Conservation (phyloP, 2,888 invertebrate species). For the Gandaritis pyraliata region DNA sequence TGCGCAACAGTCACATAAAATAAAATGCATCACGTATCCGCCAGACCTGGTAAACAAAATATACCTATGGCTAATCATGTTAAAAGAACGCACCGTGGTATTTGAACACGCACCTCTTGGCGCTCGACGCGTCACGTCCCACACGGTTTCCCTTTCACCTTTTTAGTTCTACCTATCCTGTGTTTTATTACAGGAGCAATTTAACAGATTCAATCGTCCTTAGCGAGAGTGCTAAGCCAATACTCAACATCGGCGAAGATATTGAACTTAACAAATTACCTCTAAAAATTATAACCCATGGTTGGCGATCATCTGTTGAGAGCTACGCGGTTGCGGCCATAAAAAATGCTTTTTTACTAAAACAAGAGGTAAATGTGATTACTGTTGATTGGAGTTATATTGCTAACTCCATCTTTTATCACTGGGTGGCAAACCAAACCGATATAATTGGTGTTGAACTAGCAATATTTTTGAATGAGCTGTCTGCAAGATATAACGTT, state of each 20-base stretch:
- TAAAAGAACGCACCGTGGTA: no score
- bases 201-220: slow-evolving; percentile 49
- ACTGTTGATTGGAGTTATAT: slow-evolving; percentile 68
- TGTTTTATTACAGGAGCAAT: slow-evolving; percentile 46
- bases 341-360: slow-evolving; percentile 69
- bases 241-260: slow-evolving; percentile 26
- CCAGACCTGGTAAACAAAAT: neutral
- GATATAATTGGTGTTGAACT: slow-evolving; percentile 50
- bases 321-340: slow-evolving; percentile 60
- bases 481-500: slow-evolving; percentile 49
- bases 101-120: no score
- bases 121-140: no score
- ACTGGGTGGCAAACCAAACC: slow-evolving; percentile 58
- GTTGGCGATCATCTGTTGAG: slow-evolving; percentile 75
- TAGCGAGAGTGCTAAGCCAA: slow-evolving; percentile 45
- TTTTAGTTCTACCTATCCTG: neutral
- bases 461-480: slow-evolving; percentile 52
- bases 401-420: slow-evolving; percentile 58
- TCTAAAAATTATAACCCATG: slow-evolving; percentile 80
- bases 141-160: no score
- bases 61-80: no score
- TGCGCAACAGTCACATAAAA: neutral
- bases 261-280: slow-evolving; percentile 45
- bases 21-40: neutral
- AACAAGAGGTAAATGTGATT: slow-evolving; percentile 69